Conservation (phyloP, 1,140 invertebrate species). For the Philopotamus ludificatus region DNA sequence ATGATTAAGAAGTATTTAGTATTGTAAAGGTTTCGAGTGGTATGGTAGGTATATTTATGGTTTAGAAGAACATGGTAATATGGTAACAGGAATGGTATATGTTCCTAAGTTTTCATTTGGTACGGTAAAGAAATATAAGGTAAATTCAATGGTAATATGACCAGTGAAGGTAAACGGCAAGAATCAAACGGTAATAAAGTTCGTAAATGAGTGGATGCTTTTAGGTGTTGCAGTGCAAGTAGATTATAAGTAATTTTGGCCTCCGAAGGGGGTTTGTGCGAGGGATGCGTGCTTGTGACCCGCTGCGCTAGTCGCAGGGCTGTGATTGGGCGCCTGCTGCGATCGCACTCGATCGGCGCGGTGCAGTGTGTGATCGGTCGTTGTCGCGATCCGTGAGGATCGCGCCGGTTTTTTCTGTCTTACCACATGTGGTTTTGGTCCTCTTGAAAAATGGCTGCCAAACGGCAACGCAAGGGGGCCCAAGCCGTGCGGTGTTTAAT, state of each 20-base stretch:
- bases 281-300: neutral
- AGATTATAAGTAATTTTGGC: neutral
- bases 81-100: neutral
- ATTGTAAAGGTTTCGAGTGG: neutral
- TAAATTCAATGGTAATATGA: neutral
- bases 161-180: too few species aligned
- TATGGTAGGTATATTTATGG: neutral
- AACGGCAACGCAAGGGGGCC: too few species aligned
- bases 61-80: neutral
- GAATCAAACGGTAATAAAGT: too few species aligned
- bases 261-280: neutral
- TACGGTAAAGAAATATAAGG: neutral
- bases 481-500: too few species aligned
- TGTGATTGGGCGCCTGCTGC: neutral
- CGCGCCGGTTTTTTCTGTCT: neutral
- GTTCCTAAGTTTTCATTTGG: neutral
- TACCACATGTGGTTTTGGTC: too few species aligned
- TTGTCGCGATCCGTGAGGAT: neutral
- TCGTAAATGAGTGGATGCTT: slow-evolving; percentile 1
- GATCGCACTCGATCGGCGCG: neutral
- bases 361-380: neutral
- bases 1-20: neutral
- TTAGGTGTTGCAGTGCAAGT: neutral
- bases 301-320: neutral
- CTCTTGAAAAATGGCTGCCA: too few species aligned